Base-by-base conservation (phyloP, 92 coral and sea anemone species). In the Nematostella vectensis region DNA sequence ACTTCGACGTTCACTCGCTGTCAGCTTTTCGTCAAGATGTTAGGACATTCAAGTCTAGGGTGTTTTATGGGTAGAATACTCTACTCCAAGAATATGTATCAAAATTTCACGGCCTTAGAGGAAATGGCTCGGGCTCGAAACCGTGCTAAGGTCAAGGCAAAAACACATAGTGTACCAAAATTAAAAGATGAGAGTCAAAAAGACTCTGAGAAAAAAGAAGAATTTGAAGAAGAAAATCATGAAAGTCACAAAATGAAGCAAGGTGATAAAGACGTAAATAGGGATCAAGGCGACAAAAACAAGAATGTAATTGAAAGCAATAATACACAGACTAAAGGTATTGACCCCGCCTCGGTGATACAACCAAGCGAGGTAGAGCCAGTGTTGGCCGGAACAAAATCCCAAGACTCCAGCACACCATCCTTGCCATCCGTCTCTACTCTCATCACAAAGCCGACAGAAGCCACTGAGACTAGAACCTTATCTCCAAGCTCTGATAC, bases 21-120 rank as follows among this genome's bases (percentile, higher is more conserved):
- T 54, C 71, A 81, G 33, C 9, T 66, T 31, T 44, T 85, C 40
- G 63, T 78, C 20, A 65, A 70, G 25, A 57, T 63, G 23, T 39
- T 84, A 2, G 83, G 87, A 20, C 82, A 57, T 12, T 70, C 77
- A 0, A 53, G 83, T 45, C 71, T 76, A 36, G 78, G 77, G 8
- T 75, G 88, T 42, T 58, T 48, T 11, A 53, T 65, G 75, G 77
- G 83, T 0, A 54, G 31, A 37, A 37, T 78, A 44, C 43, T 83
- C 27, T 72, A 69, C 55, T 72, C 77, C 25, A 62, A 72, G 71
- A 26, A 57, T 2, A 65, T 47, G 13, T 27, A 64, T 12, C 43
- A 55, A 36, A 69, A 72, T 12, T 50, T 57, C 11, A 69, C 69
- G 3, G 36, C 77, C 4, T 15, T 57, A 13, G 53, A 27, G 17